Base-by-base conservation (phyloP, 92 coral and sea anemone genomes). In the Parazoanthus darwini region DNA sequence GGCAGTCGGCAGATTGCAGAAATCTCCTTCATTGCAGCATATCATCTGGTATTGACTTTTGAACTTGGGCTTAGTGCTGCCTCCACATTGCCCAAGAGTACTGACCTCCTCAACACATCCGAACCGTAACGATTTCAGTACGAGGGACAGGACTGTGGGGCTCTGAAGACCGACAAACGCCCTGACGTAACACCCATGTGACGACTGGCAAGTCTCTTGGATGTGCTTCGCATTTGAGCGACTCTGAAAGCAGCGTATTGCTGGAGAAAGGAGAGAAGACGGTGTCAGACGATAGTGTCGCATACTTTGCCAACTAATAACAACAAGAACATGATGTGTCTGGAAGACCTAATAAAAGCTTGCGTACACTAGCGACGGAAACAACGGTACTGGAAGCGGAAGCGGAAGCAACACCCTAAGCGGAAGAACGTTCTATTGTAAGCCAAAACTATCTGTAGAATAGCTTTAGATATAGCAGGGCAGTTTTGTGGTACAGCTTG, bases 1-100 rank as follows among this genome's bases (percentile, higher is more conserved):
- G 14, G 67, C 85, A 20, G 81, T 29, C 4, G 94, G 94, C 83
- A 92, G 87, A 77, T 92, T 92, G 82, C 94, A 92, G 33, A 92
- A 81, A 35, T 92, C 90, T 65, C 56, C 71, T 23, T 83, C 80
- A 36, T 46, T 42, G 65, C 94, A 92, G 82, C 94, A 92, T 54
- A 76, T 14, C n/a, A 80, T 33, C 16, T 68, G 78, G 11, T 82
- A 78, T 14, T 8, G 33, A 16, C 48, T 79, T 39, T 39, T 85
- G 50, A 54, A 58, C 46, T 77, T 83, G 23, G 35, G 14, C 14
- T n/a, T 59, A 20, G 10, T 23, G 39, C 15, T 81, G 29, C 56
- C 67, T 18, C 29, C 25, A 58, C 82, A 82, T 38, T 87, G 77
- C 33, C 22, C 58, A 4, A 50, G 44, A 1, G 74, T 48, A 48